phyloP scores from a whole-genome alignment of 2,113 vertebrate genomes.

The Panthera uncia region DNA sequence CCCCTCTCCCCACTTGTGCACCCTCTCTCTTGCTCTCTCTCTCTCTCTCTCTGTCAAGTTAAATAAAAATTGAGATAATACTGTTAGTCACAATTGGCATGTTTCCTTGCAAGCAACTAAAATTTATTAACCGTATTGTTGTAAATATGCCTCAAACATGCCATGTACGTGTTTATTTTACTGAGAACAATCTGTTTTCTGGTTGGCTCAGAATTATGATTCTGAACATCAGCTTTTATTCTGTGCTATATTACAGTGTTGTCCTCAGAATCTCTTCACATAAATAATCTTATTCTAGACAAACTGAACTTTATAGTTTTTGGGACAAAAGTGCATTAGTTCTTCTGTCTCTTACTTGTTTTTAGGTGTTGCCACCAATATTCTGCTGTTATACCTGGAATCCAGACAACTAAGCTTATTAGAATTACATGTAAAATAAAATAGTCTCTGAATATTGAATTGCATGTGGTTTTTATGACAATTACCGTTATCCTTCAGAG shows the following conservation, averaged over 20 bases:
- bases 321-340: neutral
- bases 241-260: neutral
- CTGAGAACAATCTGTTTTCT: neutral
- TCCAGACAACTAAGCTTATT: neutral
- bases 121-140: conserved; percentile 2
- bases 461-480: neutral
- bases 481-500: neutral
- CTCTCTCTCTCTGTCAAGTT: no score
- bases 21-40: no score
- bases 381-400: neutral
- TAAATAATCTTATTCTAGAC: neutral
- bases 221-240: neutral
- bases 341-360: neutral
- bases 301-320: neutral
- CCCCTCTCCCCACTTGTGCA: no score
- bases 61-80: conserved; percentile 28
- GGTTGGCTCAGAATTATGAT: neutral
- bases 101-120: neutral
- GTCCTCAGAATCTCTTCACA: neutral
- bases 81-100: neutral
- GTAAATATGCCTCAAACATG: conserved; percentile 5
- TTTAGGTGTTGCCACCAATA: neutral
- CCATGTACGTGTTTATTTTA: neutral
- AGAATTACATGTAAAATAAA: conserved; percentile 22
- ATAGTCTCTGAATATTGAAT: neutral